Base-by-base conservation (phyloP, 2,113 vertebrate species). In the Caracal caracal region DNA sequence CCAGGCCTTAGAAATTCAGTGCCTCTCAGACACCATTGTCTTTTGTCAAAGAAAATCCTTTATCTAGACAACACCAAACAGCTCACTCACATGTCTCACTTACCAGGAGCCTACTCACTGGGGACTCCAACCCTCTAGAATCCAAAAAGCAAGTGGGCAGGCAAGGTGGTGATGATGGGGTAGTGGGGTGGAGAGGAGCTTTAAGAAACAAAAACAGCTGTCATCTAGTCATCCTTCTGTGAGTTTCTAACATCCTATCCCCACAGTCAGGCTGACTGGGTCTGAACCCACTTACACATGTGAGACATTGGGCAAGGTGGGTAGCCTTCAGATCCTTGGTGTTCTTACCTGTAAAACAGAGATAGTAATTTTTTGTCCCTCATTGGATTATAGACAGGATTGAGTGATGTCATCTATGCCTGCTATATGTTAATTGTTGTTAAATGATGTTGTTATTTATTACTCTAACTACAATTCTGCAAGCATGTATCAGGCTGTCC, bases 1-100 rank as follows among this genome's bases (percentile, higher is more conserved):
- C 17, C 22, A 71, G 37, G 65, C 56, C 30, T 59, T 61, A 94
- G n/a, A 93, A 83, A 37, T 73, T 78, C 22, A 4, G 8, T 37
- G 26, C 63, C 33, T 89, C 43, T 79, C 53, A 87, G 59, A 80
- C 16, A 70, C 47, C 43, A 35, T 61, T 56, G 47, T 47, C 66
- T 61, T 22, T 73, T 95, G 20, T 85, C 68, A 90, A 76, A 94
- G 33, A 91, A 96, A 90, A 83, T 65, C 26, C 28, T 56, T 68
- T 84, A 61, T 47, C 61, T 56, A 76, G 59, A 63, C 11, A 53
- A 59, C 40, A 75, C 40, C 65, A 80, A 84, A 51, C 3, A 51
- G 53, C 70, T 71, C 40, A 61, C 59, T 88, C 59, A 89, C 63
- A 83, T 1, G 49, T 26, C 3, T 96, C 65, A 70, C 53, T 82